A percentile compares a stretch with the other conserved stretches of the same genome.
Conservation (phyloP, 2,113 vertebrate species). For the Hylia prasina region DNA sequence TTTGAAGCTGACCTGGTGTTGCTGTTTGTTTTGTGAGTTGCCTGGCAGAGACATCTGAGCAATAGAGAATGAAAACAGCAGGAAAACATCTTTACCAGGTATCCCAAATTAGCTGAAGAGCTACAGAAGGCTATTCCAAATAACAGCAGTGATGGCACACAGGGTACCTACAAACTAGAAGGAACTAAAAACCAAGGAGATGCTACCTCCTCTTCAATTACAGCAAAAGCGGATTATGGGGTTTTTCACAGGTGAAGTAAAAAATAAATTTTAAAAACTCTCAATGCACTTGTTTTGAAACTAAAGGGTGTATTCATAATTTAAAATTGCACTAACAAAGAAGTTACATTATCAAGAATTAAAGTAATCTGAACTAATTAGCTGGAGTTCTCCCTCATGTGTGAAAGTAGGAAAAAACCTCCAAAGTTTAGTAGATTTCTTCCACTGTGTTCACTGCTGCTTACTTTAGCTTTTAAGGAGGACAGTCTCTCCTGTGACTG, state of each 20-base stretch:
- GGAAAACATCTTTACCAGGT: background rate
- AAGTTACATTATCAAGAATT: background rate
- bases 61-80: background rate
- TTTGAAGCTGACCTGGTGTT: background rate
- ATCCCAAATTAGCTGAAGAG: background rate
- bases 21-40: slow-evolving; percentile 36
- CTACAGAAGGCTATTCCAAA: background rate
- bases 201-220: background rate
- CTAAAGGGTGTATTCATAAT: background rate
- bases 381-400: background rate
- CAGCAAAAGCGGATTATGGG: background rate
- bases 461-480: background rate
- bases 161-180: background rate
- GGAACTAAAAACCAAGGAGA: background rate
- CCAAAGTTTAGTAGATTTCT: background rate
- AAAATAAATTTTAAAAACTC: background rate
- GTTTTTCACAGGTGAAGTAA: background rate
- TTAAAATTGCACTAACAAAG: background rate
- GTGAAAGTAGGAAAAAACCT: background rate
- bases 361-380: background rate
- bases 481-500: background rate
- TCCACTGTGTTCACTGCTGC: background rate
- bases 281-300: background rate
- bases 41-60: background rate
- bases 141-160: fast-evolving